phyloP scores from a whole-genome alignment of 92 coral and sea anemone species.

The Phenganax stokvisi region DNA sequence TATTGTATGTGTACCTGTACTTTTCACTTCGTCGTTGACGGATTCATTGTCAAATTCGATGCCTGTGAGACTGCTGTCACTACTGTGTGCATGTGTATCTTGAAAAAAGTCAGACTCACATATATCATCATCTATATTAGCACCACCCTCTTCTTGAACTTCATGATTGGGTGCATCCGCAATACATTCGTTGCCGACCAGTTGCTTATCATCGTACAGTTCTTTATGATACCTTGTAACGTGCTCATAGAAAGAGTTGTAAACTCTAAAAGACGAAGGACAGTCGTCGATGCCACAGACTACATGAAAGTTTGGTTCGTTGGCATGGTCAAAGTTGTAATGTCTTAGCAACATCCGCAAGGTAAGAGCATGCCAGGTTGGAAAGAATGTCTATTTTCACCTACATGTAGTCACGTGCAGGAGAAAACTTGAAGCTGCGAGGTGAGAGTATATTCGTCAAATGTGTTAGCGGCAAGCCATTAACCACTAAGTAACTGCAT shows the following conservation, averaged over 20 bases:
- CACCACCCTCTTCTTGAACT: background rate
- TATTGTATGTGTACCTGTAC: background rate
- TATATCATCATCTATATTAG: background rate
- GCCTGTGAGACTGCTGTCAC: slow-evolving; percentile 1
- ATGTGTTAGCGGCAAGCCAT: too few species aligned
- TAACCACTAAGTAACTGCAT: too few species aligned
- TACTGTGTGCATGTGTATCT: background rate
- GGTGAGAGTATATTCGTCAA: too few species aligned
- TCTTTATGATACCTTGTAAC: slow-evolving; percentile 30
- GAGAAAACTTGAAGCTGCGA: too few species aligned
- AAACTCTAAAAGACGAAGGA: slow-evolving; percentile 30
- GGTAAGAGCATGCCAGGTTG: background rate
- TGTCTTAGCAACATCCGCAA: slow-evolving; percentile 31
- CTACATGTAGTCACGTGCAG: too few species aligned
- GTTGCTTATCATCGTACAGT: background rate
- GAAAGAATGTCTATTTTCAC: too few species aligned
- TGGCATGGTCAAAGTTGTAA: slow-evolving; percentile 38
- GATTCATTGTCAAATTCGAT: background rate
- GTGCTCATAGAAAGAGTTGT: slow-evolving; percentile 42
- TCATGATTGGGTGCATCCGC: background rate
- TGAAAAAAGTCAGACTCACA: background rate
- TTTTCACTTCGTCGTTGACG: background rate
- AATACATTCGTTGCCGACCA: background rate
- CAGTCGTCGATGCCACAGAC: slow-evolving; percentile 40
- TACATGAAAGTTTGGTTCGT: slow-evolving; percentile 36